Conservation (phyloP, 2,797 vertebrate species). For the Oophaga sylvatica region DNA sequence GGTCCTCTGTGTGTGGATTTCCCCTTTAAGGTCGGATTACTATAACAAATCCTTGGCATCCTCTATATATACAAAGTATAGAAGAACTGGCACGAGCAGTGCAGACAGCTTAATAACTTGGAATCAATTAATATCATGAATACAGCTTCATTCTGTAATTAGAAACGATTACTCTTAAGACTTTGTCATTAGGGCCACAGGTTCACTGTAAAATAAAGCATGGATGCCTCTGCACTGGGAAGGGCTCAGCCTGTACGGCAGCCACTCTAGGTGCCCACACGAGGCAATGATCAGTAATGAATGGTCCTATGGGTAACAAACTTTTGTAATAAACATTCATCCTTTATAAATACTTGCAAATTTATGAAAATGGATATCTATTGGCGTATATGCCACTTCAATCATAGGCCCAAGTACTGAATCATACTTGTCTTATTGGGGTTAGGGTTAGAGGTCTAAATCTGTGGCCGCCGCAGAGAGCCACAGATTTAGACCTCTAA, state of each 20-base stretch:
- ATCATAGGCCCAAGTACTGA: no score
- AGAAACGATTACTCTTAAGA: neutral
- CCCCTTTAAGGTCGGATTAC: neutral
- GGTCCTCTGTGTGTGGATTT: neutral
- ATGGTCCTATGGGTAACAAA: no score
- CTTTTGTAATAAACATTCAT: no score
- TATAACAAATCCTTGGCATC: slow-evolving; percentile 9
- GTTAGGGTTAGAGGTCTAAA: no score
- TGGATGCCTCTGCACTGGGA: no score
- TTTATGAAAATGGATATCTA: no score
- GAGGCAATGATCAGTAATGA: neutral
- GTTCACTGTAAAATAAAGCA: neutral
- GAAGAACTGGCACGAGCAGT: neutral
- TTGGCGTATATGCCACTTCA: no score
- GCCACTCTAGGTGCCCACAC: neutral
- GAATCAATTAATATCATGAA: neutral
- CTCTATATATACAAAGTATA: neutral
- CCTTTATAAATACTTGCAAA: no score
- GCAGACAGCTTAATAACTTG: no score
- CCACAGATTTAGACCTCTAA: no score
- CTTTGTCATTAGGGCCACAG: no score
- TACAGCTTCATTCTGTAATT: neutral
- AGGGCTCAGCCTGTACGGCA: neutral
- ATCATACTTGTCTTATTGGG: no score
- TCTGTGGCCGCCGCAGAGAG: neutral